phyloP scores from a whole-genome alignment of 2,797 vertebrate genomes.

The Tinamus major region DNA sequence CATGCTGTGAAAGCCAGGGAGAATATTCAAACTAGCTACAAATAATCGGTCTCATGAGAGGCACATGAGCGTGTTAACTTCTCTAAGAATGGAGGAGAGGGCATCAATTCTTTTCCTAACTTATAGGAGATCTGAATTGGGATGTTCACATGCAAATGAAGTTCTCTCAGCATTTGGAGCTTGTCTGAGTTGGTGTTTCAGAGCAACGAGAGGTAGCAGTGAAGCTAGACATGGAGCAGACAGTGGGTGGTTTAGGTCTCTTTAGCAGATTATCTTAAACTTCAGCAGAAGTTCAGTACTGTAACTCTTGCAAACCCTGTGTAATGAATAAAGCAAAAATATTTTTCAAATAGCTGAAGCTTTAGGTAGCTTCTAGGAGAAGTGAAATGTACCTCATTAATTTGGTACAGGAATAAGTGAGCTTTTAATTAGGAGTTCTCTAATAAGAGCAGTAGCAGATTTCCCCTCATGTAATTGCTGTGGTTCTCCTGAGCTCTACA shows the following conservation, averaged over 20 bases:
- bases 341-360: not conserved
- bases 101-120: not conserved
- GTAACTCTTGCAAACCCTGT: not conserved
- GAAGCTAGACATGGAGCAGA: not conserved
- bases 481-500: conserved; percentile 20
- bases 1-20: not conserved
- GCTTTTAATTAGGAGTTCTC: conserved; percentile 30
- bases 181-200: not conserved
- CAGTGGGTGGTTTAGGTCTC: not conserved
- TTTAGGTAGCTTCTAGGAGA: not conserved
- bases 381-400: conserved; percentile 7
- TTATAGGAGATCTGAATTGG: not conserved
- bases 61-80: rapidly evolving
- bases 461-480: not conserved
- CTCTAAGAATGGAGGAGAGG: not conserved
- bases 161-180: not conserved
- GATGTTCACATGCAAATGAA: not conserved
- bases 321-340: not conserved
- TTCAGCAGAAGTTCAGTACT: not conserved
- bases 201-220: rapidly evolving
- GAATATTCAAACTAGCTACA: not conserved
- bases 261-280: not conserved
- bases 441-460: not conserved
- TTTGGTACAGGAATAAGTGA: not conserved
- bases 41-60: not conserved